Conservation (phyloP, 1,140 invertebrate genomes). For the Acyrthosiphon pisum region DNA sequence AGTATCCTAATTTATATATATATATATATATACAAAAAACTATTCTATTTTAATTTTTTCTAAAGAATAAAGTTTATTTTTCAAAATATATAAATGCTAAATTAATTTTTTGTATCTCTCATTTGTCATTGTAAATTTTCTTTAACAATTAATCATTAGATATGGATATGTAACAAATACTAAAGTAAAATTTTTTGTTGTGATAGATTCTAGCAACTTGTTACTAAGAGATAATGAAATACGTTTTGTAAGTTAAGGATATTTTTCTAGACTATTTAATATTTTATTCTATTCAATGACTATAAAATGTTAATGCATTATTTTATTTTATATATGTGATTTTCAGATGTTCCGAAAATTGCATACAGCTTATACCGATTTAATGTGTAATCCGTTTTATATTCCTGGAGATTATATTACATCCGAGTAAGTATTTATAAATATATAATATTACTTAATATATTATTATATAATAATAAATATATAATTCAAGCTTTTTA, state of each 20-base stretch:
- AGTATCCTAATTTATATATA: too few relatives aligned
- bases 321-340: background rate
- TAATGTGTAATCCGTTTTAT: conserved; percentile 95
- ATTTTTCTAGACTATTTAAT: background rate
- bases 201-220: conserved; percentile 89
- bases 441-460: background rate
- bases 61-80: conserved; percentile 60
- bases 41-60: too few relatives aligned
- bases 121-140: background rate
- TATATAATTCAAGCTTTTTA: background rate
- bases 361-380: conserved; percentile 89
- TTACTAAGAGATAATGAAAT: conserved; percentile 93
- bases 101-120: background rate
- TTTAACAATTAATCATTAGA: conserved; percentile 65
- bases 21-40: too few relatives aligned
- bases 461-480: too few relatives aligned
- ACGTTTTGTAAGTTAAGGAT: conserved; percentile 73
- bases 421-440: conserved; percentile 73
- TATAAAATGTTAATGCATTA: background rate
- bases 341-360: conserved; percentile 87
- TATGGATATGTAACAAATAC: conserved; percentile 99
- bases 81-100: background rate
- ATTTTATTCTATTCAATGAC: background rate
- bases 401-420: conserved; percentile 83
- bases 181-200: conserved; percentile 92